Evolutionary conservation across 2,888 invertebrate genomes (phyloP).

Genomic region (Taphrorychus bicolor): DNA sequence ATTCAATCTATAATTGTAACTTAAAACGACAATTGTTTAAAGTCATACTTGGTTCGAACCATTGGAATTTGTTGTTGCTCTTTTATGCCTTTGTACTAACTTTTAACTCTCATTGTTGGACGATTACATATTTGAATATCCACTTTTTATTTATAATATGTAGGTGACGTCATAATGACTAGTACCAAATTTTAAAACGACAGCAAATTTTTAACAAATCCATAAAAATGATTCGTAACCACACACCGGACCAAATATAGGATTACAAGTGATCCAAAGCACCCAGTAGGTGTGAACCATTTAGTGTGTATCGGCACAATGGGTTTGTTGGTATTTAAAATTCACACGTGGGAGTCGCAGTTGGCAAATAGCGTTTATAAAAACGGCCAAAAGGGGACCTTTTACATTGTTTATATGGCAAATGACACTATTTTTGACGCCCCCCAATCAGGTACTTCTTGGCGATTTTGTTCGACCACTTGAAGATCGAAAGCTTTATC

Average conservation of each 20-base stretch:
- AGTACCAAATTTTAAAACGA: too few relatives aligned
- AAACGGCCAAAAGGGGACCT: slow-evolving; percentile 25
- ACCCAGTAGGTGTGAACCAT: slow-evolving; percentile 15
- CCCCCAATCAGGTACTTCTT: slow-evolving; percentile 13
- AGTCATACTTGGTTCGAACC: too few relatives aligned
- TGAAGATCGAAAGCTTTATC: neutral
- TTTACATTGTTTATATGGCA: slow-evolving; percentile 27
- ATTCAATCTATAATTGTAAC: too few relatives aligned
- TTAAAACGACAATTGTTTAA: too few relatives aligned
- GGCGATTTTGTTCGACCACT: too few relatives aligned
- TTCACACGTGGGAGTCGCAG: slow-evolving; percentile 36
- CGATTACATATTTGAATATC: too few relatives aligned
- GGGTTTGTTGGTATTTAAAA: slow-evolving; percentile 22
- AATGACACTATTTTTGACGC: slow-evolving; percentile 34
- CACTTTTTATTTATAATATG: too few relatives aligned
- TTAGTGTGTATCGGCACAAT: slow-evolving; percentile 5
- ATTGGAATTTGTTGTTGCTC: too few relatives aligned
- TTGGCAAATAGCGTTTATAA: slow-evolving; percentile 36
- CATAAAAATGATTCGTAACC: neutral
- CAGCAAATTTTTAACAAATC: too few relatives aligned
- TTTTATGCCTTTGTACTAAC: too few relatives aligned
- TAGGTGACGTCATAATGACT: too few relatives aligned
- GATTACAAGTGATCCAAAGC: neutral
- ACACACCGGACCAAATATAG: slow-evolving; percentile 14
- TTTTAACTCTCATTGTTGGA: too few relatives aligned